Evolutionary conservation across 2,113 vertebrate species (phyloP).

Genomic region (Hipposideros armiger): DNA sequence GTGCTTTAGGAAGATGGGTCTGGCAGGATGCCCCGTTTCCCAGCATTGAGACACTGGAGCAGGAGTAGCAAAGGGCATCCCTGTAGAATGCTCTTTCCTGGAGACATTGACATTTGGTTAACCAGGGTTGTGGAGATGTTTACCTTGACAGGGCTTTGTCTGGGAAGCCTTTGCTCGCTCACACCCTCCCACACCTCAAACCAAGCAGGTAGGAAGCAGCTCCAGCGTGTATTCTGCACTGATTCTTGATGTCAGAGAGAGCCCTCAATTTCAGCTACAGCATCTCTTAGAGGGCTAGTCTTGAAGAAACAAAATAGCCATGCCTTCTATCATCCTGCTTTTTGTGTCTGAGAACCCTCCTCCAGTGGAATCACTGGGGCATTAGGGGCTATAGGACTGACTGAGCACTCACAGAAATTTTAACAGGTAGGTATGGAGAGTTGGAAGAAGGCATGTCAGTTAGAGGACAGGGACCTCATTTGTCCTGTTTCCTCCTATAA

Average conservation of each 20-base stretch:
- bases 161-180: background rate
- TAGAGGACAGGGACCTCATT: background rate
- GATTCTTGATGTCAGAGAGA: background rate
- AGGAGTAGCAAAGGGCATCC: background rate
- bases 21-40: background rate
- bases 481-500: background rate
- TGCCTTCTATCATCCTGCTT: background rate
- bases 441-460: background rate
- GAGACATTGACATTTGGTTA: background rate
- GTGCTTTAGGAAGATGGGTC: background rate
- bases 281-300: background rate
- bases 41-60: background rate
- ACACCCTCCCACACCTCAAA: background rate
- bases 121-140: background rate
- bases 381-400: background rate
- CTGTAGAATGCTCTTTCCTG: background rate
- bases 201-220: background rate
- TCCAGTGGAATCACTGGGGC: background rate
- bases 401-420: background rate
- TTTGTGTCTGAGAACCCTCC: background rate
- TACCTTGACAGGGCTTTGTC: background rate
- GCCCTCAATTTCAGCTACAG: constrained; percentile 5
- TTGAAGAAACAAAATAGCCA: background rate
- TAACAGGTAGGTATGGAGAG: background rate
- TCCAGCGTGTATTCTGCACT: background rate